Evolutionary conservation across 2,888 invertebrate species (phyloP), one percentile per base, ranked within the genome.

Genomic region (Himalopsyche kuldschensis): DNA sequence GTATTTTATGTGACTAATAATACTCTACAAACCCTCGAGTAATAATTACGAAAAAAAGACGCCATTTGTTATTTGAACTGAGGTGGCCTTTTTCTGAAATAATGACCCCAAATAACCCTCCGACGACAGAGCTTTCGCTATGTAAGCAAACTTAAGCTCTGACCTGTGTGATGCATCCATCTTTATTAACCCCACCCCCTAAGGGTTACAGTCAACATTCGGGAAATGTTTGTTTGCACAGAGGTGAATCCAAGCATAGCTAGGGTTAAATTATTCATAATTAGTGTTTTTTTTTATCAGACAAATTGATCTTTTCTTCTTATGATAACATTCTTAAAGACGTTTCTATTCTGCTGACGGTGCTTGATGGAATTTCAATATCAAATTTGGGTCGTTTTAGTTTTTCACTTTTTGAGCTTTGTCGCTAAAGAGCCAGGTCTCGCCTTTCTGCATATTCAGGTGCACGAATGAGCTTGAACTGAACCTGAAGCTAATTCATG

Each of bases 181-280:
- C 81, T 81, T 81, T 77, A 81, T 81, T 81, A 81, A 30, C 35
- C n/a, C 30, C 46, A 75, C 24, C 27, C 80, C 46, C 80, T 47
- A 24, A 80, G 75, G 80, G 24, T 69, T 69, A 27, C 69, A 27
- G 69, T 69, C 69, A 69, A 69, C 69, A 69, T 69, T 69, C 69
- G 69, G 27, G 20, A 69, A 69, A 69, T 69, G 69, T 69, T 69
- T 69, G 69, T 27, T 15, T 10, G 10, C 24, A 3, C 69, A 69
- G 69, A 11, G 69, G 27, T 27, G 30, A 15, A 15, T 11, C 69
- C 8, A 69, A 27, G 24, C 24, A 27, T 6, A 5, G 6, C 35
- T 8, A 10, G 10, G 35, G 3, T 35, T 35, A 4, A n/a, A n/a
- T n/a, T n/a, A n/a, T n/a, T n/a, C n/a, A n/a, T n/a, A n/a, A n/a